Base-by-base conservation (phyloP, 2,888 invertebrate species). In the Diplazon laetatorius region DNA sequence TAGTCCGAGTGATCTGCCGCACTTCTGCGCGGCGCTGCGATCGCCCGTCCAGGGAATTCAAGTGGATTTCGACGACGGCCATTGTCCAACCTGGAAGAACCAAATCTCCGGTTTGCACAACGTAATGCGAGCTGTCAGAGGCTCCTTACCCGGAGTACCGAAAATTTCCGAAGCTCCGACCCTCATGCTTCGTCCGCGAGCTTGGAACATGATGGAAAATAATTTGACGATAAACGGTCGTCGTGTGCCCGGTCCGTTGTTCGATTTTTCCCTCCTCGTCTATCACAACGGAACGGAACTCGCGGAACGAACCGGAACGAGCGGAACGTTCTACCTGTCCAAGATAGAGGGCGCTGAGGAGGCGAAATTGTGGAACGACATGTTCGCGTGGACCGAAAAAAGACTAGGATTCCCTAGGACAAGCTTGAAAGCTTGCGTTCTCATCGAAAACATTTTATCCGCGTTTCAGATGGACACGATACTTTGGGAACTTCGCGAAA, bases 191-290 rank as follows among this genome's bases (percentile, higher is more conserved):
- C 91, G 95, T 75, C 95, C 95, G 0, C 91, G 95, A 84, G 95
- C 95, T 50, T 95, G 95, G 95, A 95, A 95, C 89, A 94, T 95
- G 92, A 92, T 93, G 62, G 95, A 95, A 87, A 93, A 94, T 86
- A 93, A 94, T 85, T 92, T 94, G 83, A 89, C 93, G 90, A 92
- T 94, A 76, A 91, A 93, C 83, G 94, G 94, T 0, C 93, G 92
- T 87, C 92, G 93, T 91, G 91, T 94, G 1, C 93, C 94, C 25
- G 95, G 95, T 0, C 92, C 95, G 0, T 85, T 95, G n/a, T 93
- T 95, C 74, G 95, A 95, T 88, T 95, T 95, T 90, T 94, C 93
- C 0, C 89, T 95, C 9, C 91, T 95, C 52, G 93, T 95, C 92
- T 95, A 92, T 87, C 95, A 95, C 86, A 94, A 93, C 88, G 94